Evolutionary conservation across 2,888 invertebrate species (phyloP), one percentile per base, ranked within the genome.

Genomic region (Pilophorus perplexus): DNA sequence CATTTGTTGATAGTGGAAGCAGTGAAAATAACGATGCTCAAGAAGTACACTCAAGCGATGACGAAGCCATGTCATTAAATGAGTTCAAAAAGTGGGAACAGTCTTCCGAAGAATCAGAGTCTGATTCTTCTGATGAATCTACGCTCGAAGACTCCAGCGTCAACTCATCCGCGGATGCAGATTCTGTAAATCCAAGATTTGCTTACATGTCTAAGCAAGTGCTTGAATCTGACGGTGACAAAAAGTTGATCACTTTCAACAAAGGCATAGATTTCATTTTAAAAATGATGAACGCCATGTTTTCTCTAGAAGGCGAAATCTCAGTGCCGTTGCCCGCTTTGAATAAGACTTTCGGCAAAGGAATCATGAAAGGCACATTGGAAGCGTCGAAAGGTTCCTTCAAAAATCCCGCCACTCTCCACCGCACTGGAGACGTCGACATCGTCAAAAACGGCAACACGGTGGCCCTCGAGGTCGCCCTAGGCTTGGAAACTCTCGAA

Each of bases 371-470:
- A 3, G 69, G 69, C 0, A 10, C 25, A n/a, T 69, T 69, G 44
- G 42, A 22, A 1, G 64, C 67, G 12, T 57, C 46, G 12, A 20
- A 23, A 1, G 69, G 69, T 2, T 52, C 22, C 23, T 69, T 69
- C 57, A 64, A 25, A 5, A 69, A 69, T 23, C 55, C 65, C 23
- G 69, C 42, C 2, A 64, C 64, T n/a, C 38, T 69, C 1, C 64
- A 64, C 5, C 25, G 69, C n/a, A 69, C 69, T 2, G 69, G 69
- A 8, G 69, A 69, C 23, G 62, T 69, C 4, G 52, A 28, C 10
- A 64, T 69, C 18, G 25, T 64, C 50, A 27, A 50, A 27, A 40
- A 37, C n/a, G 66, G 52, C 6, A 28, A 37, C 8, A 46, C 50
- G 2, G 25, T 69, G 5, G 33, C 59, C 10, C 44, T 69, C 4